Conservation (phyloP, 92 coral and sea anemone genomes). For the Bergia puertoricense region DNA sequence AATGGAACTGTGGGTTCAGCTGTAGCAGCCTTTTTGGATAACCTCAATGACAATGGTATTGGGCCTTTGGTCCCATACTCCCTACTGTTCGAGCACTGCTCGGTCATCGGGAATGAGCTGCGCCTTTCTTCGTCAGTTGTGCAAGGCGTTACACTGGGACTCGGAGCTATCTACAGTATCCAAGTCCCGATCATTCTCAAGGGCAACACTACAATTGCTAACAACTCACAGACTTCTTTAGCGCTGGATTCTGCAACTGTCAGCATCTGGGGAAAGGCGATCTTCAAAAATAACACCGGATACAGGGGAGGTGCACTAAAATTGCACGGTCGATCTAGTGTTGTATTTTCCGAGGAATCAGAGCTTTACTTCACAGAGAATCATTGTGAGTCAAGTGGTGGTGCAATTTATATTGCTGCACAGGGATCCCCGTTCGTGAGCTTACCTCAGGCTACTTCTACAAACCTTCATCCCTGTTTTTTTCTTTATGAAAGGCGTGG, state of each 20-base stretch:
- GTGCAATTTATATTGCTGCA: conserved; percentile 79
- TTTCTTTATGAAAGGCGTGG: conserved; percentile 49
- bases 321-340: conserved; percentile 70
- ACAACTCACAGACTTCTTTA: conserved; percentile 69
- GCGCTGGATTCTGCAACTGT: conserved; percentile 66
- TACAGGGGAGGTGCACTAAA: conserved; percentile 84
- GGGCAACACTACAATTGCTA: conserved; percentile 44
- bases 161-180: conserved; percentile 71
- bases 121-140: not conserved
- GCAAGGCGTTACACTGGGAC: conserved; percentile 55
- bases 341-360: conserved; percentile 56
- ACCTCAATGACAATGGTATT: conserved; percentile 72
- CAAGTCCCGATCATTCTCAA: conserved; percentile 68
- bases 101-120: conserved; percentile 20
- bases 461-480: conserved; percentile 69
- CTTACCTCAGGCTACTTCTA: conserved; percentile 56
- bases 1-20: conserved; percentile 87
- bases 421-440: conserved; percentile 83
- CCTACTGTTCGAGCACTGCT: conserved; percentile 59
- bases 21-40: conserved; percentile 64
- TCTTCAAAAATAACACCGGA: conserved; percentile 73
- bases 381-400: conserved; percentile 72
- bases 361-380: conserved; percentile 60
- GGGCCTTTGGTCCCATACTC: conserved; percentile 72
- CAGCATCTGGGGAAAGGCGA: conserved; percentile 51